Percentiles rank a stretch among this genome's conserved stretches.
phyloP scores from a whole-genome alignment of 2,888 invertebrate species.

The Orthosia gothica region DNA sequence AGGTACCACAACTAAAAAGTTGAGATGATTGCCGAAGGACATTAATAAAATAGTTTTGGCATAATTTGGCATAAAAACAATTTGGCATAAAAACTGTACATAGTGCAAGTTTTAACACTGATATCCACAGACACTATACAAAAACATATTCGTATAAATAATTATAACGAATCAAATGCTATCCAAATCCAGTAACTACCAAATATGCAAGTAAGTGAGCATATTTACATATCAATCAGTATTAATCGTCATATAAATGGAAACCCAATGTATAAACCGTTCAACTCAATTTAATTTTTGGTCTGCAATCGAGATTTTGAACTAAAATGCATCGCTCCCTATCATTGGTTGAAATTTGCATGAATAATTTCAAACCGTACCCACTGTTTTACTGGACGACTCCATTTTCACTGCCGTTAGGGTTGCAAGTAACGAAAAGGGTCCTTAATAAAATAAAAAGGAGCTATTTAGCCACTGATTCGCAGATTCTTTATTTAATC shows the following conservation, averaged over 20 bases:
- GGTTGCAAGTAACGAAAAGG: conserved; percentile 23
- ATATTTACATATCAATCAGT: conserved; percentile 55
- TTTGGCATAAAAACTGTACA: not conserved
- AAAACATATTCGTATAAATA: conserved; percentile 6
- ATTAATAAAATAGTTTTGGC: too few relatives aligned
- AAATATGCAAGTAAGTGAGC: conserved; percentile 40
- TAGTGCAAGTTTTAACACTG: too few relatives aligned
- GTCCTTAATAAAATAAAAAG: too few relatives aligned
- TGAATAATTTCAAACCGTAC: conserved; percentile 77
- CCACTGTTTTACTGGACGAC: conserved; percentile 68
- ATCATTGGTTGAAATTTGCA: conserved; percentile 77
- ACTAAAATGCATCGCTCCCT: conserved; percentile 72
- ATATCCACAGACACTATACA: not conserved
- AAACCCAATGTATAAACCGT: conserved; percentile 47
- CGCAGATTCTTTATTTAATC: too few relatives aligned
- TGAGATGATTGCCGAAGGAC: too few relatives aligned
- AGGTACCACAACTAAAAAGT: too few relatives aligned
- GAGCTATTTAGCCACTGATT: too few relatives aligned
- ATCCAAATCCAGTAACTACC: conserved; percentile 41
- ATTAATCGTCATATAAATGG: conserved; percentile 49
- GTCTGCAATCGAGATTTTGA: conserved; percentile 67
- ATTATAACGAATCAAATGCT: conserved; percentile 10
- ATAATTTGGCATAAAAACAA: not conserved
- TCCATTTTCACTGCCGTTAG: conserved; percentile 66
- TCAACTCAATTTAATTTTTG: conserved; percentile 70